Conservation (phyloP, 2,113 vertebrate genomes). For the Microcebus lehilahytsara region DNA sequence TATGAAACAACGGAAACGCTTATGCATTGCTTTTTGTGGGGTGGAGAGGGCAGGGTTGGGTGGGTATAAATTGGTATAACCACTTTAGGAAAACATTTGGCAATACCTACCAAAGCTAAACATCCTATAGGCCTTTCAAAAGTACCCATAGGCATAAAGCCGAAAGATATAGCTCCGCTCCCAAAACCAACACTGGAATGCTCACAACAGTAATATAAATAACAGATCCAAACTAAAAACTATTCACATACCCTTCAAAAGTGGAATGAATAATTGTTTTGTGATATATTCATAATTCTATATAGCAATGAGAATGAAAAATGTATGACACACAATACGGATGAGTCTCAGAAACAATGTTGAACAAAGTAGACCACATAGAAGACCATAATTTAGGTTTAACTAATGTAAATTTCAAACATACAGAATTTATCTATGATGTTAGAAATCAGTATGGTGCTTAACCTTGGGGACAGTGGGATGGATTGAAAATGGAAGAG, state of each 20-base stretch:
- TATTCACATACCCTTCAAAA: background rate
- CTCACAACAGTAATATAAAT: background rate
- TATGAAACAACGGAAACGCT: background rate
- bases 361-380: background rate
- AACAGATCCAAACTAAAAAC: background rate
- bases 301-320: background rate
- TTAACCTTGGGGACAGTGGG: background rate
- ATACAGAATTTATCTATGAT: too few relatives aligned
- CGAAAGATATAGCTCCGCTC: background rate
- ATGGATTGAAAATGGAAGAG: background rate
- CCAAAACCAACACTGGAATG: background rate
- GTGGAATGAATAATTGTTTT: background rate
- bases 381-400: background rate
- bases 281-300: background rate
- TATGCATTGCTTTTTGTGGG: background rate
- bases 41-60: rapidly evolving
- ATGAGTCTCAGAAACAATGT: background rate
- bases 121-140: background rate
- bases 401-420: background rate
- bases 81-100: background rate
- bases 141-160: background rate
- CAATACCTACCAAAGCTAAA: background rate
- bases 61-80: background rate
- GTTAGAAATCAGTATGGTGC: background rate
- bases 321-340: too few relatives aligned